These are phyloP conservation scores for Aelia acuminata DNA, from an alignment of 2,888 invertebrate genomes.

Conservation along the genomic window DNA sequence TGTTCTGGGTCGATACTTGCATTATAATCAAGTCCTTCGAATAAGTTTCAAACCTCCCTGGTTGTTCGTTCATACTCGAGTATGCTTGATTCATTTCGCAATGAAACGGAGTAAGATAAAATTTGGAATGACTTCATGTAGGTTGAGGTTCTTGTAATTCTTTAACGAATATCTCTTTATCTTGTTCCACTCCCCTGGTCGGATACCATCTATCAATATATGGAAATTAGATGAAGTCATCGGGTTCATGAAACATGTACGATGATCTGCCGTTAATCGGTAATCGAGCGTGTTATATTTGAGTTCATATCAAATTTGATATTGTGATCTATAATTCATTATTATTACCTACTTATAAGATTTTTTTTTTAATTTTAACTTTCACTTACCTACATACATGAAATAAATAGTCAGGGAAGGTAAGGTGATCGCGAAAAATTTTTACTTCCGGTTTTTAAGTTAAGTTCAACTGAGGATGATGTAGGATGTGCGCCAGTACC, in stretches of 20 bases:
- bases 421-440: too few species aligned
- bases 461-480: too few species aligned
- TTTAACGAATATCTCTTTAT: slow-evolving; percentile 36
- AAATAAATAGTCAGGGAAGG: too few species aligned
- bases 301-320: neutral
- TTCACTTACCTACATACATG: too few species aligned
- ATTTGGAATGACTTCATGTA: slow-evolving; percentile 34
- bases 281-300: neutral
- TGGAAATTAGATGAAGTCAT: slow-evolving; percentile 32
- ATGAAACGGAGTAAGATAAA: neutral
- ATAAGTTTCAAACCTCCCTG: neutral
- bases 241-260: neutral
- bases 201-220: slow-evolving; percentile 31
- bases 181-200: neutral
- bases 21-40: neutral
- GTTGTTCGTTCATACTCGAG: neutral
- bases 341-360: too few species aligned
- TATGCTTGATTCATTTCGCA: neutral
- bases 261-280: neutral
- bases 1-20: neutral
- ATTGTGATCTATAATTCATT: neutral
- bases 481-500: too few species aligned
- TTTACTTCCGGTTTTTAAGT: too few species aligned
- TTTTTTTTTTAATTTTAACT: too few species aligned
- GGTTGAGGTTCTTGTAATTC: slow-evolving; percentile 27